A percentile compares a stretch with the other conserved stretches of the same genome.
phyloP scores from a whole-genome alignment of 2,888 invertebrate genomes.

The Eristalis arbustorum region DNA sequence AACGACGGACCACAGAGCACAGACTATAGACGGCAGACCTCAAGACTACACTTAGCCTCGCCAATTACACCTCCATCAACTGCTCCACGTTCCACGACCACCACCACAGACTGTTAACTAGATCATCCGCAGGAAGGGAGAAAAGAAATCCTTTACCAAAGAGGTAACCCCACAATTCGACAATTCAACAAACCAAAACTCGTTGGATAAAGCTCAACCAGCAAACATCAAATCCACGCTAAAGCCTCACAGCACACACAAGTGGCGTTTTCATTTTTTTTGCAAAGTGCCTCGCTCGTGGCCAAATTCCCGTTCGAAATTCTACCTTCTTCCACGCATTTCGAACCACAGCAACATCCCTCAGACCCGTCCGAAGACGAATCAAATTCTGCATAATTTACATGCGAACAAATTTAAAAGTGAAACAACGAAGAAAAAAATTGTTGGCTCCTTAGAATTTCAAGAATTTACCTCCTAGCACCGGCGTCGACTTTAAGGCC shows the following conservation, averaged over 20 bases:
- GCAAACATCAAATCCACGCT: background rate
- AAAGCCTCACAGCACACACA: background rate
- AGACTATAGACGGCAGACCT: no score
- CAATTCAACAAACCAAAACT: background rate
- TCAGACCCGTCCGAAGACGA: slow-evolving; percentile 4
- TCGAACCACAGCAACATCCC: slow-evolving; percentile 19
- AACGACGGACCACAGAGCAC: no score
- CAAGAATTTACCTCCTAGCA: slow-evolving; percentile 8
- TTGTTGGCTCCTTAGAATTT: slow-evolving; percentile 30
- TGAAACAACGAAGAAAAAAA: slow-evolving; percentile 12
- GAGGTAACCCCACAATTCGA: background rate
- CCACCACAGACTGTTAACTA: background rate
- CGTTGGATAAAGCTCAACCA: background rate
- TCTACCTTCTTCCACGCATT: slow-evolving; percentile 20
- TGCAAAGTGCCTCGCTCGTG: slow-evolving; percentile 9
- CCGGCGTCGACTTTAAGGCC: background rate
- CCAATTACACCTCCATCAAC: no score
- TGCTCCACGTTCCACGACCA: background rate
- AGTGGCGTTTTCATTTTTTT: background rate
- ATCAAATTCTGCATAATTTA: slow-evolving; percentile 57
- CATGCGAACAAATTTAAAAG: slow-evolving; percentile 44
- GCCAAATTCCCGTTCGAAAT: slow-evolving; percentile 18
- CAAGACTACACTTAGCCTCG: no score
- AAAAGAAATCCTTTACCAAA: background rate
- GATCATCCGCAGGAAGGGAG: background rate